Evolutionary conservation across 2,888 invertebrate species (phyloP).

Genomic region (Eilema depressum): DNA sequence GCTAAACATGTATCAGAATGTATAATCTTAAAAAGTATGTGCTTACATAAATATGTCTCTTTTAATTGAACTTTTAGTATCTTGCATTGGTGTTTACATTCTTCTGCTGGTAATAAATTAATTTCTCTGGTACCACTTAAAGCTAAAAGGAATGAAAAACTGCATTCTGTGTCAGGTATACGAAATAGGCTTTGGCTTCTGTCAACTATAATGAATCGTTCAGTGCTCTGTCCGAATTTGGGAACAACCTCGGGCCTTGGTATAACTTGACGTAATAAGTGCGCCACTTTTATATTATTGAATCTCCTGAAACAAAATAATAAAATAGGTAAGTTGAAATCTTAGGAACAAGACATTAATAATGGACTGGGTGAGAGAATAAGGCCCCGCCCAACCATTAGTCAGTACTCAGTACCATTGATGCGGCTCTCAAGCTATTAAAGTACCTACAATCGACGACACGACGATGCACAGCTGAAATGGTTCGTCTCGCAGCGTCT

Average conservation of each 20-base stretch:
- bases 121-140: slow-evolving; percentile 91
- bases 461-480: no score
- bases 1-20: no score
- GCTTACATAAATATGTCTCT: slow-evolving; percentile 92
- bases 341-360: no score
- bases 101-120: slow-evolving; percentile 91
- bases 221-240: slow-evolving; percentile 91
- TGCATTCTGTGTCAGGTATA: slow-evolving; percentile 94
- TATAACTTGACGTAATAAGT: slow-evolving; percentile 90
- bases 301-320: slow-evolving; percentile 88
- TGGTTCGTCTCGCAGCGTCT: no score
- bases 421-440: no score
- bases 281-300: slow-evolving; percentile 91
- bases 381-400: no score
- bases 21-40: neutral
- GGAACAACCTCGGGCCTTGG: slow-evolving; percentile 90
- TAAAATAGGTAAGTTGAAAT: no score
- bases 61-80: slow-evolving; percentile 90
- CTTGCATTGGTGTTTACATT: slow-evolving; percentile 91
- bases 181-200: slow-evolving; percentile 88
- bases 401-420: no score
- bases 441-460: no score
- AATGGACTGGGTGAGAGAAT: no score
- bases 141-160: slow-evolving; percentile 92
- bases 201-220: slow-evolving; percentile 93